These are phyloP conservation scores for Phylloscopus trochilus DNA, from an alignment of 2,113 vertebrate genomes.

Conservation along the genomic window DNA sequence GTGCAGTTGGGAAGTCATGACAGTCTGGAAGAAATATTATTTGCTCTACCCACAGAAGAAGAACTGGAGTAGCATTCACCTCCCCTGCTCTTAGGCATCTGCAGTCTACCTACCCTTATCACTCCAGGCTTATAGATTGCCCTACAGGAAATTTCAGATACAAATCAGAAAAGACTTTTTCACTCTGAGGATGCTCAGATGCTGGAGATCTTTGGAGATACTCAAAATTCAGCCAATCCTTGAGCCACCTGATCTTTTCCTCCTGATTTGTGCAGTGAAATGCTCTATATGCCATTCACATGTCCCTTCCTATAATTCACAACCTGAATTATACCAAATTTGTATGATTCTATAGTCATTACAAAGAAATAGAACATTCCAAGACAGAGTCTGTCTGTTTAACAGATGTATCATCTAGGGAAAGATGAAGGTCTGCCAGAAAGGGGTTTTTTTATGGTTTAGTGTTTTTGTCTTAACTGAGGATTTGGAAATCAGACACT, in stretches of 20 bases:
- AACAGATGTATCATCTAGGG: background rate
- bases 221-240: background rate
- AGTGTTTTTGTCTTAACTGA: background rate
- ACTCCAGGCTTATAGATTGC: background rate
- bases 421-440: background rate
- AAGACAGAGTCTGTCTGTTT: background rate
- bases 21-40: background rate
- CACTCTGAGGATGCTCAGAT: background rate
- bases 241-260: background rate
- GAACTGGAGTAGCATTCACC: background rate
- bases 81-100: background rate
- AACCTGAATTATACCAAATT: background rate
- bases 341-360: background rate
- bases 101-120: background rate
- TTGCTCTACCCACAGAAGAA: background rate
- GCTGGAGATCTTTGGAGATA: background rate
- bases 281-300: background rate
- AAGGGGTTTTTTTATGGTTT: background rate
- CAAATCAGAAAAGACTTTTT: background rate
- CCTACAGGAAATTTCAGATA: background rate
- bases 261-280: background rate
- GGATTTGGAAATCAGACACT: conserved; percentile 11
- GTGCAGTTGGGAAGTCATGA: background rate
- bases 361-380: background rate
- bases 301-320: background rate